Conservation (phyloP, 2,113 vertebrate genomes). For the Rhinolophus ferrumequinum region DNA sequence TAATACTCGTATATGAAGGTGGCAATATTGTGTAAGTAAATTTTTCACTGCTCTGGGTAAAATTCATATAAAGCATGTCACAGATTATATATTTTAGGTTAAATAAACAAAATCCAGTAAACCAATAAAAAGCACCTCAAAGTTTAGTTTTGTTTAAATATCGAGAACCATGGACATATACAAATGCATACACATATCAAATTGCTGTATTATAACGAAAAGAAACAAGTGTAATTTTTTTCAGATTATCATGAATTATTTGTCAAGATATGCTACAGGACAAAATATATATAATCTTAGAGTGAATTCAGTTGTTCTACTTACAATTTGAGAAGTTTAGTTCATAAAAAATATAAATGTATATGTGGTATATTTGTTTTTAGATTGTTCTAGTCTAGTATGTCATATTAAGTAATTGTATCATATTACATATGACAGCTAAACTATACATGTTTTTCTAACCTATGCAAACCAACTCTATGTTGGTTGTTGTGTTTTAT, state of each 20-base stretch:
- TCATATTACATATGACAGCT: neutral
- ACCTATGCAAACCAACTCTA: neutral
- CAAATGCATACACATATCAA: neutral
- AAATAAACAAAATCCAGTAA: neutral
- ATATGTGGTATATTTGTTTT: neutral
- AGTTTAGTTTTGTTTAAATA: neutral
- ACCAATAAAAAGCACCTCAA: neutral
- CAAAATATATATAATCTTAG: neutral
- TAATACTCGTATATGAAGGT: neutral
- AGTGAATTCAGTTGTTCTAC: neutral
- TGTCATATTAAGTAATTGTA: neutral
- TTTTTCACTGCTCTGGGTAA: neutral
- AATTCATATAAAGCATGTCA: neutral
- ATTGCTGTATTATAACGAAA: neutral
- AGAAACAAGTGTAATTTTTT: neutral
- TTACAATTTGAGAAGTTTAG: neutral
- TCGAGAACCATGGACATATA: neutral
- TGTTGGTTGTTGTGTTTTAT: neutral
- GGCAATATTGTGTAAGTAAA: neutral
- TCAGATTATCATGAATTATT: neutral
- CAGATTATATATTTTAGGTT: neutral
- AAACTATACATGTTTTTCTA: neutral
- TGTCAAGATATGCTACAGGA: neutral
- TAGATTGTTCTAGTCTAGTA: neutral
- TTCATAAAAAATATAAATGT: neutral